Percentiles rank a stretch among this genome's conserved stretches.
phyloP scores from a whole-genome alignment of 2,113 vertebrate genomes.

The Felis catus region F.catus_Fca126_mat1.0 CM031411.1:9075501-9076000 shows the following conservation, averaged over 20 bases:
- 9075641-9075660: background rate
- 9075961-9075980: background rate
- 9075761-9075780: background rate
- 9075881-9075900: slow-evolving; percentile 6
- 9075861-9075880: background rate
- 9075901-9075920: background rate
- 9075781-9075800: background rate
- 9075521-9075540: too few species aligned
- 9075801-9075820: background rate
- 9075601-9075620: background rate
- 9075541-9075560: too few species aligned
- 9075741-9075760: background rate
- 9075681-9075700: background rate
- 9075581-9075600: too few species aligned
- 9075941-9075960: background rate
- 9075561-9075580: too few species aligned
- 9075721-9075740: background rate
- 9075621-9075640: background rate
- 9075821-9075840: background rate
- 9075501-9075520: too few species aligned
- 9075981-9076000: background rate
- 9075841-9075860: background rate
- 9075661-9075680: background rate
- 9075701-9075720: background rate
- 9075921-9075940: background rate